Percentiles rank a stretch among this genome's conserved stretches.
phyloP scores from a whole-genome alignment of 2,888 invertebrate genomes.

The Drosophila dives region DNA sequence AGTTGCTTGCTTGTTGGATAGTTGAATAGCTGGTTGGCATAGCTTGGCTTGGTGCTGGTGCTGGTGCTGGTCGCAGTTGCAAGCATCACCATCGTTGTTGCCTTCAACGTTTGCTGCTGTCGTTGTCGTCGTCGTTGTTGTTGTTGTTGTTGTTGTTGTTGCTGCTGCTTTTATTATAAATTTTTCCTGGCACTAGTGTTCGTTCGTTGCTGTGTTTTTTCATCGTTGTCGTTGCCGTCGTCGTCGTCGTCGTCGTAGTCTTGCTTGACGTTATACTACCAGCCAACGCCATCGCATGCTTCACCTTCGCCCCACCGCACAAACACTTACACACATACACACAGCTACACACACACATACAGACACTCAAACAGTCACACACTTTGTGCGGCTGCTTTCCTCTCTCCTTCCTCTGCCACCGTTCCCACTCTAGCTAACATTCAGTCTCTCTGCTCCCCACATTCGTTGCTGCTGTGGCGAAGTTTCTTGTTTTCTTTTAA shows the following conservation, averaged over 20 bases:
- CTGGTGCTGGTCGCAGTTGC: constrained; percentile 55
- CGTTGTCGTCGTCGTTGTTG: constrained; percentile 46
- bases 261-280: constrained; percentile 67
- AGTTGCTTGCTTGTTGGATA: constrained; percentile 59
- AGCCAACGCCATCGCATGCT: constrained; percentile 79
- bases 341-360: constrained; percentile 14
- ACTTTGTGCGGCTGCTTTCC: constrained; percentile 69
- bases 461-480: constrained; percentile 46
- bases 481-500: constrained; percentile 74
- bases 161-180: constrained; percentile 72
- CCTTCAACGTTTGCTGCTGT: constrained; percentile 50
- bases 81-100: constrained; percentile 52
- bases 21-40: constrained; percentile 60
- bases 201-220: constrained; percentile 59
- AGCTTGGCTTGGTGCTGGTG: constrained; percentile 40
- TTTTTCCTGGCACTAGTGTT: constrained; percentile 66
- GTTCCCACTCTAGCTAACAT: constrained; percentile 6
- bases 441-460: constrained; percentile 32
- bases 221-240: constrained; percentile 44
- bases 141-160: constrained; percentile 43
- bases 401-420: constrained; percentile 17
- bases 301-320: constrained; percentile 79
- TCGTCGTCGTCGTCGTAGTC: constrained; percentile 55
- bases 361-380: constrained; percentile 59
- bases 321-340: constrained; percentile 44